Percentiles rank a stretch among this genome's conserved stretches.
Conservation (phyloP, 2,113 vertebrate genomes). For the Lycaon pictus region DNA sequence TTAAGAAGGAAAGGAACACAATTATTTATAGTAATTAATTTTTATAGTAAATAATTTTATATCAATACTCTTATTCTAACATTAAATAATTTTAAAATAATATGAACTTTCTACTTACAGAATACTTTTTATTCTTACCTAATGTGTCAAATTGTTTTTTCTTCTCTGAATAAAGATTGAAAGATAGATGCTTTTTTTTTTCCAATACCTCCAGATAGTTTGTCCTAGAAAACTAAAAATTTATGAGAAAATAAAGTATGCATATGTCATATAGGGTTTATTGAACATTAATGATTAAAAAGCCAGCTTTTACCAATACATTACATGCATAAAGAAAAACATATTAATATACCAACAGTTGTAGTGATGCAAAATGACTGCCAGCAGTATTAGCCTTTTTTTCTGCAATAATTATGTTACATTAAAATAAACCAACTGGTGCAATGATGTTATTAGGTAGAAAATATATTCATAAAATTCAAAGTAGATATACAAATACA, state of each 20-base stretch:
- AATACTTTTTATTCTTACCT: neutral
- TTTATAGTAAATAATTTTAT: neutral
- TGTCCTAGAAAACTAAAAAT: neutral
- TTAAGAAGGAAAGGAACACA: neutral
- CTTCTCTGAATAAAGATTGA: neutral
- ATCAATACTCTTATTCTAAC: neutral
- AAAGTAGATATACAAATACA: constrained; percentile 46
- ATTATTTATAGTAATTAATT: neutral
- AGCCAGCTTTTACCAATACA: neutral
- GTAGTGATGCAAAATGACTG: neutral
- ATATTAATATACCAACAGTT: constrained; percentile 5
- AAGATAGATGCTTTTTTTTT: neutral
- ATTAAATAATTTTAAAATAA: neutral
- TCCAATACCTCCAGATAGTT: neutral
- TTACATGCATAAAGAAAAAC: neutral
- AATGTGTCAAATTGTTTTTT: neutral
- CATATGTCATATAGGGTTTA: neutral
- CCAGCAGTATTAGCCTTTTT: neutral
- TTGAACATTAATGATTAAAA: constrained; percentile 16
- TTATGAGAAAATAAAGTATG: neutral
- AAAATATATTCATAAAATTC: constrained; percentile 69
- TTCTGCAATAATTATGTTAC: neutral
- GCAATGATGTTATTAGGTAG: constrained; percentile 55
- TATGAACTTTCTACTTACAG: neutral
- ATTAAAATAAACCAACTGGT: constrained; percentile 59